phyloP scores from a whole-genome alignment of 2,113 vertebrate species.

The Neolamprologus kungweensis region DNA sequence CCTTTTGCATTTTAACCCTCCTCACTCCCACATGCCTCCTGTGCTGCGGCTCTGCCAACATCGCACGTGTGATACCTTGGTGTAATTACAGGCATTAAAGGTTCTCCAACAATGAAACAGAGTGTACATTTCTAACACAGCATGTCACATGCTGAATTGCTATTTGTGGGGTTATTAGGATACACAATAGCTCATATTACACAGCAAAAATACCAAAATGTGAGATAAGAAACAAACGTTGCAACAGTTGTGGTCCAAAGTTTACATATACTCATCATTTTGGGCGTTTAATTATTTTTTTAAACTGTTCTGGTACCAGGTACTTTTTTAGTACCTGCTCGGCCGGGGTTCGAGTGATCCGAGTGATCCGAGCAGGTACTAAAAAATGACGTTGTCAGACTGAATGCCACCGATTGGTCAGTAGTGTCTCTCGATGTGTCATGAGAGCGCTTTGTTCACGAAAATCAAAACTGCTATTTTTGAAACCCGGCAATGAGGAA shows the following conservation, averaged over 20 bases:
- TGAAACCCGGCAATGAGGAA: background rate
- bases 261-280: background rate
- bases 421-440: background rate
- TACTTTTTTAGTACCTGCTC: background rate
- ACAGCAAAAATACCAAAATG: background rate
- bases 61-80: slow-evolving; percentile 31
- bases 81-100: slow-evolving; percentile 47
- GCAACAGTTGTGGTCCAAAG: background rate
- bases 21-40: slow-evolving; percentile 48
- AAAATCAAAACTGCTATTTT: background rate
- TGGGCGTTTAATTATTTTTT: background rate
- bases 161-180: slow-evolving; percentile 4
- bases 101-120: slow-evolving; percentile 20
- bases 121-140: slow-evolving; percentile 10
- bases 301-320: background rate
- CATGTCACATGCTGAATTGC: background rate
- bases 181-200: background rate
- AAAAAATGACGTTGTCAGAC: fast-evolving
- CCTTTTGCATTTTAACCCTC: slow-evolving; percentile 57
- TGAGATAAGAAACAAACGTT: background rate
- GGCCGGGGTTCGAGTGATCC: fast-evolving
- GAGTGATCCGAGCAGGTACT: background rate
- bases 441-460: background rate
- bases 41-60: slow-evolving; percentile 29
- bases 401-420: background rate